Evolutionary conservation across 1,140 invertebrate genomes (phyloP), one percentile per base, ranked within the genome.

Genomic region (Diabrotica virgifera): DNA sequence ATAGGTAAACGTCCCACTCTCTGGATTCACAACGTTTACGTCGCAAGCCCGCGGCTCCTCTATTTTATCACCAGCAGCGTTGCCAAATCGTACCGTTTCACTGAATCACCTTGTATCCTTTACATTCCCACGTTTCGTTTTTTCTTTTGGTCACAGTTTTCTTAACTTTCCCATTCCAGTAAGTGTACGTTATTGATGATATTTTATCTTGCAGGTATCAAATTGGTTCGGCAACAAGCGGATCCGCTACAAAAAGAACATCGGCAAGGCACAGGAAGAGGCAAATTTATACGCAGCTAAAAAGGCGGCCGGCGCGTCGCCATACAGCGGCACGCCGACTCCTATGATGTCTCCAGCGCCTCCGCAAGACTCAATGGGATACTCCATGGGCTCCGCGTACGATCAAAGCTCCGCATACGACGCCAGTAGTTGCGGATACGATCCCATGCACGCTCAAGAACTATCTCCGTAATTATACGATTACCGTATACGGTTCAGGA

Each of bases 151-250:
- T n/a, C n/a, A n/a, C n/a, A n/a, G n/a, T n/a, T n/a, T n/a, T n/a
- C n/a, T n/a, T n/a, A n/a, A n/a, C n/a, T n/a, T n/a, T n/a, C n/a
- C n/a, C n/a, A n/a, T n/a, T n/a, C n/a, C n/a, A n/a, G n/a, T n/a
- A n/a, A n/a, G n/a, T n/a, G n/a, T n/a, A n/a, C n/a, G n/a, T n/a
- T n/a, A n/a, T n/a, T n/a, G n/a, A n/a, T n/a, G n/a, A n/a, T 24
- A 24, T 24, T 24, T 24, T 24, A 24, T 24, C 24, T 24, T 59
- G 24, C 40, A 59, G 51, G 94, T 97, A 62, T 96, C 94, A 63
- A 97, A 96, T 86, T 99, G 98, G 98, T 99, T 99, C 80, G 98
- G 98, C 70, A 99, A 99, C 84, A 99, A 99, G 81, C 89, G 98
- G 78, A 99, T 99, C 85, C 90, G 98, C 24, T 99, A 99, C 84